A percentile compares a stretch with the other conserved stretches of the same genome.
These are phyloP conservation scores for Neotoma lepida DNA, from an alignment of 2,113 vertebrate genomes.

Conservation along the genomic window DNA sequence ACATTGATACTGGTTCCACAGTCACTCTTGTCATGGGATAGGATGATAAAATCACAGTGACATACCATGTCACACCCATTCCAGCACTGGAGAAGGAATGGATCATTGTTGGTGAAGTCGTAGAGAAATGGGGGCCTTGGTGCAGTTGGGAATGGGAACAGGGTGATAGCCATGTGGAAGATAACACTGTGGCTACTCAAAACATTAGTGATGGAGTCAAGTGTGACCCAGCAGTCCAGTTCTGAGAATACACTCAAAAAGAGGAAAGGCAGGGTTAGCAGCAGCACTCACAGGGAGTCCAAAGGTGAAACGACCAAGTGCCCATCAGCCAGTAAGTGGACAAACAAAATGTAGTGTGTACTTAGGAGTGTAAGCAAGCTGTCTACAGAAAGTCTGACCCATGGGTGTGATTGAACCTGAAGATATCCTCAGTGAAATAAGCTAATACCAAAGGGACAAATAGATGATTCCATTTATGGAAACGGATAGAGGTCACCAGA, in stretches of 20 bases:
- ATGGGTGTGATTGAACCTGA: not conserved
- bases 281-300: not conserved
- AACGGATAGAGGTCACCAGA: not conserved
- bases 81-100: too few relatives aligned
- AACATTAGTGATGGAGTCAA: not conserved
- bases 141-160: too few relatives aligned
- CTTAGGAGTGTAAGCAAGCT: not conserved
- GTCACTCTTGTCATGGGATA: not conserved
- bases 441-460: not conserved
- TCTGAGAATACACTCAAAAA: not conserved
- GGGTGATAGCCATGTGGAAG: not conserved
- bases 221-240: not conserved
- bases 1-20: too few relatives aligned
- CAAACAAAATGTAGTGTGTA: not conserved
- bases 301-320: not conserved
- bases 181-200: not conserved
- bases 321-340: fast-evolving
- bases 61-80: not conserved
- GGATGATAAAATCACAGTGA: not conserved
- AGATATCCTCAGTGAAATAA: not conserved
- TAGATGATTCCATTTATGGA: not conserved
- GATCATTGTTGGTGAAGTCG: not conserved
- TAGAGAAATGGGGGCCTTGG: not conserved
- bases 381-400: not conserved
- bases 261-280: not conserved